Percentiles rank a stretch among this genome's conserved stretches.
Conservation (phyloP, 2,113 vertebrate genomes). For the Eupsittula cactorum region DNA sequence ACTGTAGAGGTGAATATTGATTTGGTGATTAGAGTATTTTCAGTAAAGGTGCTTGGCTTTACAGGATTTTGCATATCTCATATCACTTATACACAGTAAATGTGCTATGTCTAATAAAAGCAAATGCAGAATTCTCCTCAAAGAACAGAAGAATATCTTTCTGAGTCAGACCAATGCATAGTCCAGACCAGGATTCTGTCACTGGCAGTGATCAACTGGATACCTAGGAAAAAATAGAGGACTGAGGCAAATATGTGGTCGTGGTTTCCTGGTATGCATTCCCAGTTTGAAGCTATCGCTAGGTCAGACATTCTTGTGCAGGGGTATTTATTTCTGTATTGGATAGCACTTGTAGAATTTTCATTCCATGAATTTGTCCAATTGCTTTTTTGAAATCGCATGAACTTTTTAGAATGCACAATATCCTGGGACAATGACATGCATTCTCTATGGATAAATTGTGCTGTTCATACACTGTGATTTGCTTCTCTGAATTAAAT, state of each 20-base stretch:
- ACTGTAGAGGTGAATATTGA: background rate
- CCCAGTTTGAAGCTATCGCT: background rate
- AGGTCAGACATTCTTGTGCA: background rate
- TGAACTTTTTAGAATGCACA: background rate
- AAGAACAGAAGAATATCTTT: background rate
- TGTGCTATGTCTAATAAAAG: background rate
- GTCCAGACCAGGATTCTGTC: background rate
- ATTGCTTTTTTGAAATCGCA: background rate
- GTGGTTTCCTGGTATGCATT: background rate
- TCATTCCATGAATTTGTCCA: background rate
- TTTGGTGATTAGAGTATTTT: background rate
- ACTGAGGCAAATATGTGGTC: background rate
- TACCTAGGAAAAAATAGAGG: background rate
- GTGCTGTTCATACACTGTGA: background rate
- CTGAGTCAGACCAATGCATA: background rate
- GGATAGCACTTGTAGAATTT: background rate
- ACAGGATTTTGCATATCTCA: background rate
- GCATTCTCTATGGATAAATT: background rate
- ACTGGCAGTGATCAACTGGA: background rate
- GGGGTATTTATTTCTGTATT: background rate
- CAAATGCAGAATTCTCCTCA: background rate
- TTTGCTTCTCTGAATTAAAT: background rate
- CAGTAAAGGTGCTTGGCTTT: background rate
- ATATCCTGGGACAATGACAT: background rate
- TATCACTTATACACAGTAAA: background rate